Conservation (phyloP, 2,888 invertebrate genomes). For the Campopleginae sp. region DNA sequence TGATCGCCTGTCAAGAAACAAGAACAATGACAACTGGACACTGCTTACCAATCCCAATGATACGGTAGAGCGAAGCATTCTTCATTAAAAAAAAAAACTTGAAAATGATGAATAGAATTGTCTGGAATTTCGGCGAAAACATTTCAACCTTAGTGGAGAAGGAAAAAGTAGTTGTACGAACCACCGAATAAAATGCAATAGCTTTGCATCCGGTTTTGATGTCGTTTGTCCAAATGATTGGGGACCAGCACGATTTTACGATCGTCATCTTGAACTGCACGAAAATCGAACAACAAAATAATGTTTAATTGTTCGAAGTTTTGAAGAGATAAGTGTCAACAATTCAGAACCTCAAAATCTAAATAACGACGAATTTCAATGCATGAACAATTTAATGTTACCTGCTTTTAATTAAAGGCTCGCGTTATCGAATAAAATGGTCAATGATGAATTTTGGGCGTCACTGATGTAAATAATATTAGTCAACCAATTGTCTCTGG, state of each 20-base stretch:
- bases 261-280: conserved; percentile 87
- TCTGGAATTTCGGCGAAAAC: neutral
- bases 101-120: neutral
- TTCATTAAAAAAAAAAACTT: neutral
- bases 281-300: neutral
- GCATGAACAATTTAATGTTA: neutral
- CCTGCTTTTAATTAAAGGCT: neutral
- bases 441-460: neutral
- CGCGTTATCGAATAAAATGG: neutral
- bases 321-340: neutral
- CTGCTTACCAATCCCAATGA: neutral
- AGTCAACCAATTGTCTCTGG: conserved; percentile 10
- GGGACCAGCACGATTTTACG: conserved; percentile 93
- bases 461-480: conserved; percentile 9
- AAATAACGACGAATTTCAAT: neutral
- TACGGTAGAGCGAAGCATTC: neutral
- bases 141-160: neutral
- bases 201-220: conserved; percentile 91
- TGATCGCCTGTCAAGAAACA: conserved; percentile 86
- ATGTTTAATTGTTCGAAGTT: neutral
- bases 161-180: conserved; percentile 75
- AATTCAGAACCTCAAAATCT: neutral
- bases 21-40: conserved; percentile 21
- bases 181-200: conserved; percentile 91
- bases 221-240: conserved; percentile 93